Percentiles rank a stretch among this genome's conserved stretches.
Evolutionary conservation across 2,888 invertebrate species (phyloP).

Genomic region (Cantharis rufa): DNA sequence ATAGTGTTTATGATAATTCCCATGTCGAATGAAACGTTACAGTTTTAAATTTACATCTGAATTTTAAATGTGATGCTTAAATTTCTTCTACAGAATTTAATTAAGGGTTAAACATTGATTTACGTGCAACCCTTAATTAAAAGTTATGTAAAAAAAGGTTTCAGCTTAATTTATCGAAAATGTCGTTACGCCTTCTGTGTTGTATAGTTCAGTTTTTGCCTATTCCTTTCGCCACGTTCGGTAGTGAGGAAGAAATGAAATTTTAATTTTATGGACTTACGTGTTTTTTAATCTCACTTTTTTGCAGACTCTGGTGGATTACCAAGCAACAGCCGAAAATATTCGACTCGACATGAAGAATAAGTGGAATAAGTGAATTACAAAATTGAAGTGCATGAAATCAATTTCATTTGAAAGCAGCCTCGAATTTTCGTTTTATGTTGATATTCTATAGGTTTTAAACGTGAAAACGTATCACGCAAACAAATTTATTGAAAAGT

Average conservation of each 20-base stretch:
- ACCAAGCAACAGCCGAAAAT: neutral
- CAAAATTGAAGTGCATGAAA: constrained; percentile 6
- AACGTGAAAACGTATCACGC: constrained; percentile 19
- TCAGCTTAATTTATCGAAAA: neutral
- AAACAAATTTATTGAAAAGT: constrained; percentile 25
- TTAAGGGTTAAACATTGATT: neutral
- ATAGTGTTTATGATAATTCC: neutral
- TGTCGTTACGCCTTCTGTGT: neutral
- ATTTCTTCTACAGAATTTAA: neutral
- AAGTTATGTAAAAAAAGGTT: neutral
- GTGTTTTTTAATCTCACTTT: neutral
- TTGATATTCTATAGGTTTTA: neutral
- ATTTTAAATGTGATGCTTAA: neutral
- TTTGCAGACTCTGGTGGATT: neutral
- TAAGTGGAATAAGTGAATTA: constrained; percentile 12
- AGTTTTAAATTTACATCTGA: neutral
- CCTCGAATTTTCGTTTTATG: constrained; percentile 6
- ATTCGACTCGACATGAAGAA: constrained; percentile 1
- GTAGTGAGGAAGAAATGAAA: neutral
- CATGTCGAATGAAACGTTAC: neutral
- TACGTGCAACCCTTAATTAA: neutral
- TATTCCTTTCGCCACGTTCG: neutral
- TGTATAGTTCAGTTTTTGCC: neutral
- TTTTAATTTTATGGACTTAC: neutral
- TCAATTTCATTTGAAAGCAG: constrained; percentile 18